Evolutionary conservation across 53 echinoderm and acorn worm species (phyloP), one percentile per base, ranked within the genome.

Genomic region (Luidia sarsii): DNA sequence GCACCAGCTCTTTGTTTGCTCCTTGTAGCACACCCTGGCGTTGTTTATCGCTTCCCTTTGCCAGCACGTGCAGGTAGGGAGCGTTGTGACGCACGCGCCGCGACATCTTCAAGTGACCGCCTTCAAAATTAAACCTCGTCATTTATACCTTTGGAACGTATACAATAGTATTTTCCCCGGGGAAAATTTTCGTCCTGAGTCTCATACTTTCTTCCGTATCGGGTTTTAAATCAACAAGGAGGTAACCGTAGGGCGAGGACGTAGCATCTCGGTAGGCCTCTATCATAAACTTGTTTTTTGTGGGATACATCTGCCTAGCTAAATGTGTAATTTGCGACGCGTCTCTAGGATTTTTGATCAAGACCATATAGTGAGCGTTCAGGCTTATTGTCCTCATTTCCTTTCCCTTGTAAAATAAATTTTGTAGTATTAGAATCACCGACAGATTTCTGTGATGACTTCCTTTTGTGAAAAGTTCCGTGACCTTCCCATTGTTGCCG

Each of bases 381-480:
- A 94, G 79, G 49, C 83, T 88, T 24, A 94, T 91, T 11, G 91
- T 91, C n/a, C n/a, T n/a, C n/a, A n/a, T n/a, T n/a, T n/a, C n/a
- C n/a, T n/a, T n/a, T n/a, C n/a, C n/a, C n/a, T 36, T 84, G 22
- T 90, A 77, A 57, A 91, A 91, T 13, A 91, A 67, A 52, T 91
- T 91, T 55, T 95, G 89, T 48, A 64, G 80, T 0, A 95, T 82
- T 24, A 87, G 71, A 51, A 91, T 89, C 4, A 95, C 89, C 0
- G 91, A 91, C 2, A 94, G 53, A 46, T 94, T 94, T 35, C 72
- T 81, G 34, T 91, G 89, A 69, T 94, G 91, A 80, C 91, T 88
- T 2, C 83, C 90, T 79, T 91, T 85, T 15, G 88, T 91, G 60
- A 94, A n/a, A n/a, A n/a, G n/a, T n/a, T n/a, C n/a, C n/a, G n/a